Conservation (phyloP, 2,797 vertebrate genomes). For the Eidolon dupreanum region DNA sequence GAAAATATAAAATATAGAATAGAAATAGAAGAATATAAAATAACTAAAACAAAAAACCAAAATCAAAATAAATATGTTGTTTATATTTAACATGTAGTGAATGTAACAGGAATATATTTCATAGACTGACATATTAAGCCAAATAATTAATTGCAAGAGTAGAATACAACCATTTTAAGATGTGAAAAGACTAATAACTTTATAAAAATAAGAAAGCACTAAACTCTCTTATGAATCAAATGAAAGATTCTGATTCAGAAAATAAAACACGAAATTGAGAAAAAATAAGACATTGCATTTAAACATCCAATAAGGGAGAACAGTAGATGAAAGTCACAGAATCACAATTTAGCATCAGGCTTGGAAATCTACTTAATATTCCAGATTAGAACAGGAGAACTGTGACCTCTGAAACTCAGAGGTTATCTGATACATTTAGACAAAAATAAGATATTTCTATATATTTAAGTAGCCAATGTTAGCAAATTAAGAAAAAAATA, state of each 20-base stretch:
- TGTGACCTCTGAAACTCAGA: background rate
- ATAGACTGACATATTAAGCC: background rate
- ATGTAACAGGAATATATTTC: background rate
- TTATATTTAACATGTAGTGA: background rate
- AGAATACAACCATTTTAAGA: background rate
- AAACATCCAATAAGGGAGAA: background rate
- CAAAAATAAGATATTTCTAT: background rate
- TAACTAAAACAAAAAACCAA: background rate
- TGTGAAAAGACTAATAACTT: background rate
- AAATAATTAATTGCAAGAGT: background rate
- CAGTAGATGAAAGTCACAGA: background rate
- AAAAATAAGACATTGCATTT: background rate
- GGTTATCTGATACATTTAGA: background rate
- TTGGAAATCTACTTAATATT: background rate
- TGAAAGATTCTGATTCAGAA: background rate
- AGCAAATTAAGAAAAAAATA: background rate
- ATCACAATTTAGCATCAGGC: background rate
- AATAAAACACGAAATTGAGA: background rate
- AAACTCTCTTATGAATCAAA: background rate
- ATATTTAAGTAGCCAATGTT: background rate
- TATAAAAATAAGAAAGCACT: background rate
- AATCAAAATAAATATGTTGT: background rate
- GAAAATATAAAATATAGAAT: background rate
- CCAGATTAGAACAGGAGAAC: background rate
- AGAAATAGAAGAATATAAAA: background rate